A percentile compares a stretch with the other conserved stretches of the same genome.
Conservation (phyloP, 2,797 vertebrate genomes). For the Chloroceryle amazona region DNA sequence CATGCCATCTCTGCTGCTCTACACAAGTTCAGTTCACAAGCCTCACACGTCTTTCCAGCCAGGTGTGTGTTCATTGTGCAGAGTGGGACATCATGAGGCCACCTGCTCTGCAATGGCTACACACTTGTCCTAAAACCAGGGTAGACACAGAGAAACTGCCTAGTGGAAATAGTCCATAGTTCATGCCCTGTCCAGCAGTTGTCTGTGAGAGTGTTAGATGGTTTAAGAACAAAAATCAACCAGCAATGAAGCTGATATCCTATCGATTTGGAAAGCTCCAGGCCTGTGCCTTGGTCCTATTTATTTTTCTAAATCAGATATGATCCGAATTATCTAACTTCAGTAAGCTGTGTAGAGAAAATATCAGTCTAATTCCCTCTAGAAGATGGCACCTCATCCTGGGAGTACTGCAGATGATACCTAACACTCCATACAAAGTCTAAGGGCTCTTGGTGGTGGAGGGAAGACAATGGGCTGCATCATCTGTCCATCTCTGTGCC, state of each 20-base stretch:
- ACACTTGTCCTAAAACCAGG: not conserved
- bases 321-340: not conserved
- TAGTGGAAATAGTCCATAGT: not conserved
- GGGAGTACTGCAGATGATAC: not conserved
- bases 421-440: not conserved
- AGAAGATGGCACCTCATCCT: not conserved
- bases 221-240: not conserved
- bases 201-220: not conserved
- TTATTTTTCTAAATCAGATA: not conserved
- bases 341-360: not conserved
- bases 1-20: not conserved
- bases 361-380: not conserved
- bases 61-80: fast-evolving
- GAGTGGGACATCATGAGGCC: not conserved
- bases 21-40: fast-evolving
- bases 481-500: not conserved
- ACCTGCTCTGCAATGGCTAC: not conserved
- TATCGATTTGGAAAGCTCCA: not conserved
- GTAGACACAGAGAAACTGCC: not conserved
- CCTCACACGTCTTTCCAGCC: not conserved
- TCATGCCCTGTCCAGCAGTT: not conserved
- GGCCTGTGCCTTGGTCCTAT: not conserved
- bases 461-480: not conserved
- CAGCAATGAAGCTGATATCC: not conserved
- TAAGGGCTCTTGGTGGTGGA: not conserved